phyloP scores from a whole-genome alignment of 2,888 invertebrate species.

The Bembecia ichneumoniformis region DNA sequence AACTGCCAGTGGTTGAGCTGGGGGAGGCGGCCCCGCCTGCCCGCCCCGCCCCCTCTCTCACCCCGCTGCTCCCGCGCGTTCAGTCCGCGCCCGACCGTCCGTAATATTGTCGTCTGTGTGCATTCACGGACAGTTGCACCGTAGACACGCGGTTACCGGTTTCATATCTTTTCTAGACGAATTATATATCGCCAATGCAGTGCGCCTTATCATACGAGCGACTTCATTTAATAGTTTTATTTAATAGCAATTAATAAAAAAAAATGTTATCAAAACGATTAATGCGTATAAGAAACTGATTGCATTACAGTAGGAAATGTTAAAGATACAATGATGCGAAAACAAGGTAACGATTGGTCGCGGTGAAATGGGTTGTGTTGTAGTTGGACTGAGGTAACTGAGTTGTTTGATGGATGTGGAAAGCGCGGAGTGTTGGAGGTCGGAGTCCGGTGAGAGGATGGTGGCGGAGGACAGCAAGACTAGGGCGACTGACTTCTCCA shows the following conservation, averaged over 20 bases:
- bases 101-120: slow-evolving; percentile 30
- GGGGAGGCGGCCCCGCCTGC: slow-evolving; percentile 32
- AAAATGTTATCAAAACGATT: not conserved
- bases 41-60: slow-evolving; percentile 22
- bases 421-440: slow-evolving; percentile 55
- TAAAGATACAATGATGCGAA: not conserved
- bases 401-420: slow-evolving; percentile 67
- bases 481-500: slow-evolving; percentile 93
- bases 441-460: slow-evolving; percentile 50
- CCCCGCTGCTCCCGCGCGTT: slow-evolving; percentile 36
- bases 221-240: not conserved
- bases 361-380: slow-evolving; percentile 36
- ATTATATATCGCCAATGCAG: not conserved
- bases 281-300: not conserved
- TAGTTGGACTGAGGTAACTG: slow-evolving; percentile 20
- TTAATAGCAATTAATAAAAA: not conserved
- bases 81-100: slow-evolving; percentile 59
- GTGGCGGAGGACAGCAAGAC: slow-evolving; percentile 64
- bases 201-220: not conserved
- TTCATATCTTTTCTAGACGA: not conserved
- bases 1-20: slow-evolving; percentile 45
- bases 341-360: slow-evolving; percentile 42
- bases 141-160: slow-evolving; percentile 18
- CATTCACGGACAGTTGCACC: slow-evolving; percentile 6
- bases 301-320: not conserved